Conservation (phyloP, 1,140 invertebrate genomes). For the Pseudomyrmex cubaensis region DNA sequence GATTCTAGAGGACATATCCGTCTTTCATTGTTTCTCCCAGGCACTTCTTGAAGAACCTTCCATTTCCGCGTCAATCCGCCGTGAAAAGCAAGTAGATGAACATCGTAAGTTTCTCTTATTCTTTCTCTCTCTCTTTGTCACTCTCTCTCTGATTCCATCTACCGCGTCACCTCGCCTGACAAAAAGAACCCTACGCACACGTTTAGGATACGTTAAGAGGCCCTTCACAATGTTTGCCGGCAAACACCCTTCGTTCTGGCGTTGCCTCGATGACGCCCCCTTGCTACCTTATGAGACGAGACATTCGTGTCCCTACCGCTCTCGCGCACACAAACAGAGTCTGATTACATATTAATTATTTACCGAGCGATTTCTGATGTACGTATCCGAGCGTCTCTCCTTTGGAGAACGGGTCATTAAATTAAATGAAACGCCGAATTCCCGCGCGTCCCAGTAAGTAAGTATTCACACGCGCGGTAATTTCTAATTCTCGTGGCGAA, state of each 20-base stretch:
- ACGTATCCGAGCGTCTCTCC: slow-evolving; percentile 64
- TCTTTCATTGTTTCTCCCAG: slow-evolving; percentile 34
- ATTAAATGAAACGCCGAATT: slow-evolving; percentile 80
- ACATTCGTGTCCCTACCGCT: slow-evolving; percentile 73
- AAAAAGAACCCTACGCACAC: slow-evolving; percentile 69
- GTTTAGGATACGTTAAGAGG: slow-evolving; percentile 78
- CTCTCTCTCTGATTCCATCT: slow-evolving; percentile 60
- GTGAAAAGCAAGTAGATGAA: slow-evolving; percentile 59
- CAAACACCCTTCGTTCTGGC: slow-evolving; percentile 81
- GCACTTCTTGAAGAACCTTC: slow-evolving; percentile 27
- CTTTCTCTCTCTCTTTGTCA: background rate
- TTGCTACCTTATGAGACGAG: slow-evolving; percentile 56
- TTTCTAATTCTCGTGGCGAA: slow-evolving; percentile 41
- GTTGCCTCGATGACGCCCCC: slow-evolving; percentile 77
- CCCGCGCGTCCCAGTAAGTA: slow-evolving; percentile 33
- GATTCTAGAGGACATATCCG: slow-evolving; percentile 11
- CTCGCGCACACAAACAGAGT: slow-evolving; percentile 75
- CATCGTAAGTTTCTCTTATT: slow-evolving; percentile 50
- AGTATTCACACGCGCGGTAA: slow-evolving; percentile 21
- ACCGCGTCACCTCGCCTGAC: slow-evolving; percentile 64
- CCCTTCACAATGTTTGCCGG: slow-evolving; percentile 80
- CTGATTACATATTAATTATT: slow-evolving; percentile 85
- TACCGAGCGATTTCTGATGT: slow-evolving; percentile 78
- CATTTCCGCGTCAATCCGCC: slow-evolving; percentile 43
- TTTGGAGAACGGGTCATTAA: slow-evolving; percentile 76